These are phyloP conservation scores for Acanthosoma haemorrhoidale DNA, from an alignment of 2,888 invertebrate genomes.

Conservation along the genomic window DNA sequence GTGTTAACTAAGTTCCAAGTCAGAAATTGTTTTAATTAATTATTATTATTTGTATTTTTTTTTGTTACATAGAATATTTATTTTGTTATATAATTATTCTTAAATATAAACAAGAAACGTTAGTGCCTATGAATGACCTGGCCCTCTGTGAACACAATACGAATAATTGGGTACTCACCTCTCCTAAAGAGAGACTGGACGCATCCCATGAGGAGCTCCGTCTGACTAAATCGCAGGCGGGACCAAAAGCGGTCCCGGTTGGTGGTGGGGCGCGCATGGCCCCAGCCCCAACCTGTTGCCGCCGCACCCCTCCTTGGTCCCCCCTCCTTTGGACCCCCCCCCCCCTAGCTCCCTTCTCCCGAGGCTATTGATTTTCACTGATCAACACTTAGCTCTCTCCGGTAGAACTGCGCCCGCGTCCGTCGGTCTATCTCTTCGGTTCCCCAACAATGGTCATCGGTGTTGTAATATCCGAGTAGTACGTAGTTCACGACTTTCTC, in stretches of 20 bases:
- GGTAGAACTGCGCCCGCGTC: neutral
- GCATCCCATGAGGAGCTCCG: slow-evolving; percentile 38
- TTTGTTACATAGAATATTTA: too few species aligned
- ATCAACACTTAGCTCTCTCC: slow-evolving; percentile 15
- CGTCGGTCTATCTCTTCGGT: neutral
- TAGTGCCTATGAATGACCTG: too few species aligned
- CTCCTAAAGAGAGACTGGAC: slow-evolving; percentile 39
- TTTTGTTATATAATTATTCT: too few species aligned
- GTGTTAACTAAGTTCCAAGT: too few species aligned
- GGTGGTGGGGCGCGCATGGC: slow-evolving; percentile 32
- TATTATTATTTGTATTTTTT: too few species aligned
- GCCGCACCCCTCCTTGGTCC: too few species aligned
- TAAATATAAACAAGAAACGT: too few species aligned
- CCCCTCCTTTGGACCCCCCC: slow-evolving; percentile 13
- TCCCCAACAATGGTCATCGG: too few species aligned
- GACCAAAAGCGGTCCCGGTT: slow-evolving; percentile 33
- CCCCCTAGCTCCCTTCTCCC: neutral
- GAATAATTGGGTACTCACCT: slow-evolving; percentile 22
- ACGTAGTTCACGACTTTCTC: too few species aligned
- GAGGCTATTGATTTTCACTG: slow-evolving; percentile 31
- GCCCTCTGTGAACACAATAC: too few species aligned
- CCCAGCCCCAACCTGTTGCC: slow-evolving; percentile 13
- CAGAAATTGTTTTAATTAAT: too few species aligned
- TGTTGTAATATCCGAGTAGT: too few species aligned
- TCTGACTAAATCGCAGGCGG: neutral